Evolutionary conservation across 2,888 invertebrate species (phyloP).

Genomic region (Aphodius sticticus): DNA sequence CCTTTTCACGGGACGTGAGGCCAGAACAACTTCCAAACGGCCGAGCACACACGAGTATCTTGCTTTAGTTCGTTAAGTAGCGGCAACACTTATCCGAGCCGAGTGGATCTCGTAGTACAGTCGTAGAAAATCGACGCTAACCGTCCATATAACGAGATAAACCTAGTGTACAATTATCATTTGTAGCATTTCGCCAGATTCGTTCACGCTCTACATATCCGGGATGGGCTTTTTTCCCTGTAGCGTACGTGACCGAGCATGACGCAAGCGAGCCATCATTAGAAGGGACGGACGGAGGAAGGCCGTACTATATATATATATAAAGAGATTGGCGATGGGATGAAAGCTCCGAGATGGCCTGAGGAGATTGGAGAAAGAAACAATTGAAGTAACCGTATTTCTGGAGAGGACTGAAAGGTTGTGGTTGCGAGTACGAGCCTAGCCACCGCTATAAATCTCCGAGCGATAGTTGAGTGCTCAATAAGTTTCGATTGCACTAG

Average conservation of each 20-base stretch:
- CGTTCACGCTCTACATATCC: constrained; percentile 4
- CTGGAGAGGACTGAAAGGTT: neutral
- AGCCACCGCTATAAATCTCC: neutral
- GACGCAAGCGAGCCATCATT: neutral
- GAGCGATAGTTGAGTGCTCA: neutral
- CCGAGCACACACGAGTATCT: neutral
- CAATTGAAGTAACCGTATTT: neutral
- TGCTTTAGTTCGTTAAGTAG: neutral
- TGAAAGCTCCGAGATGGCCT: neutral
- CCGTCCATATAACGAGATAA: neutral
- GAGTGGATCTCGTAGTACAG: too few relatives aligned
- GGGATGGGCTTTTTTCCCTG: neutral
- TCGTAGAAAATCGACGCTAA: neutral
- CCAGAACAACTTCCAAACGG: too few relatives aligned
- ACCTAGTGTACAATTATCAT: neutral
- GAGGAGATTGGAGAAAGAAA: neutral
- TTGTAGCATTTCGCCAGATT: neutral
- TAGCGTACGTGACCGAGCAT: neutral
- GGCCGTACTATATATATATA: too few relatives aligned
- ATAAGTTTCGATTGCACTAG: constrained; percentile 4
- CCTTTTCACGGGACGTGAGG: neutral
- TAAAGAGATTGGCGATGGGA: neutral
- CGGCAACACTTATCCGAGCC: neutral
- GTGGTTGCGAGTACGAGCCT: neutral
- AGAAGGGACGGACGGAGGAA: neutral